Evolutionary conservation across 2,797 vertebrate genomes (phyloP).

Genomic region (Gobionotothen gibberifrons): DNA sequence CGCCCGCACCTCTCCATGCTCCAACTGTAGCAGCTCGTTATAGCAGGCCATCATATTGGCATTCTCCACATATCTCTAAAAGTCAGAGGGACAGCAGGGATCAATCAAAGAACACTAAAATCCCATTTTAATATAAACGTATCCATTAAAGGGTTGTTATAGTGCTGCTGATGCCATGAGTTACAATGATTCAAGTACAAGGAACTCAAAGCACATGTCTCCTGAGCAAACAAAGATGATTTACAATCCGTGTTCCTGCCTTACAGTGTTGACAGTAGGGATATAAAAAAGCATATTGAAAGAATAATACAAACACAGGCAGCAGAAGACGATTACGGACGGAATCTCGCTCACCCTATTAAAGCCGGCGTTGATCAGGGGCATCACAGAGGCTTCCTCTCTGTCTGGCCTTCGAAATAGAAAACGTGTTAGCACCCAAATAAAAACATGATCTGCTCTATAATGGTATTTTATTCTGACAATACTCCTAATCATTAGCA

Average conservation of each 20-base stretch:
- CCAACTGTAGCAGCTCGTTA: constrained; percentile 96
- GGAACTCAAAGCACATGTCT: constrained; percentile 19
- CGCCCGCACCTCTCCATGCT: constrained; percentile 93
- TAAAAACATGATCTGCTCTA: constrained; percentile 39
- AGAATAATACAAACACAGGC: constrained; percentile 31
- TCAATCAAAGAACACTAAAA: constrained; percentile 40
- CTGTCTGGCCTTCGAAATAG: constrained; percentile 89
- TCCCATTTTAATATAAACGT: constrained; percentile 11
- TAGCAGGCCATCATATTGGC: constrained; percentile 96
- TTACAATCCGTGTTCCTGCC: constrained; percentile 25
- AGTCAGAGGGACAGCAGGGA: constrained; percentile 58
- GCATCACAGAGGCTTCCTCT: constrained; percentile 94
- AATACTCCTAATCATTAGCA: constrained; percentile 22
- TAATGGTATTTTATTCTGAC: constrained; percentile 30
- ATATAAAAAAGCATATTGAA: constrained; percentile 33
- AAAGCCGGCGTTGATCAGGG: constrained; percentile 95
- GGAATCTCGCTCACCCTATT: constrained; percentile 88
- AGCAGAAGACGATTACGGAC: background rate
- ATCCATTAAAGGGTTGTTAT: background rate
- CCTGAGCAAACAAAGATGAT: constrained; percentile 35
- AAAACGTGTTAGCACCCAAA: constrained; percentile 48
- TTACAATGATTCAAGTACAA: constrained; percentile 7
- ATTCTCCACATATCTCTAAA: constrained; percentile 95
- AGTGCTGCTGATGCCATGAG: background rate
- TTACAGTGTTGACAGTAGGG: constrained; percentile 27